Evolutionary conservation across 2,888 invertebrate genomes (phyloP).

Genomic region (Hydriomena furcata): DNA sequence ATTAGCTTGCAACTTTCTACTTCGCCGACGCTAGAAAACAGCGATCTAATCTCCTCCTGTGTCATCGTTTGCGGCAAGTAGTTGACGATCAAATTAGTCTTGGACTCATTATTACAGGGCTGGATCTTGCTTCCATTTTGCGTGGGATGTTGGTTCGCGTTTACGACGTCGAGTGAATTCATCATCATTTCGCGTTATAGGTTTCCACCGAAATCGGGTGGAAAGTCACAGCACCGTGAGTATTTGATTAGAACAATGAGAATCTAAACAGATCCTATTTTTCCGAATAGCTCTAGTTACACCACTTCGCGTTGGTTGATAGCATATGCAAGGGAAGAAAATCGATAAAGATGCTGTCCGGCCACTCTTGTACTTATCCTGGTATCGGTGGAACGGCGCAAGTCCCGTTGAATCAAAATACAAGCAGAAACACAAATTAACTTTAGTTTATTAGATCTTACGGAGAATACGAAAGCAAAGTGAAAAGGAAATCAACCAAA

Average conservation of each 20-base stretch:
- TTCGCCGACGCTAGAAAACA: constrained; percentile 97
- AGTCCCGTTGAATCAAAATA: constrained; percentile 74
- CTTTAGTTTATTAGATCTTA: constrained; percentile 79
- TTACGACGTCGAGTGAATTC: constrained; percentile 78
- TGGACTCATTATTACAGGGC: constrained; percentile 93
- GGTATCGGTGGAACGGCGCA: constrained; percentile 65
- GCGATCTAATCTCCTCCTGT: constrained; percentile 96
- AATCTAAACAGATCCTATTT: constrained; percentile 64
- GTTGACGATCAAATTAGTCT: constrained; percentile 99
- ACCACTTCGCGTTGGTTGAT: constrained; percentile 82
- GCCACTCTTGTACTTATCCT: constrained; percentile 76
- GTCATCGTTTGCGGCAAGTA: constrained; percentile 99
- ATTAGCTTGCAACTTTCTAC: constrained; percentile 99
- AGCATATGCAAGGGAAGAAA: constrained; percentile 83
- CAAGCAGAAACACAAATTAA: constrained; percentile 76
- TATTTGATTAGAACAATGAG: constrained; percentile 50
- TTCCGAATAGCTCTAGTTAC: constrained; percentile 62
- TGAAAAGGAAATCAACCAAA: constrained; percentile 84
- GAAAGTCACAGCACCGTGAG: constrained; percentile 60
- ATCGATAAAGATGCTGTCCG: constrained; percentile 82
- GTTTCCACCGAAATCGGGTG: constrained; percentile 61
- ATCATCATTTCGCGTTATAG: constrained; percentile 77
- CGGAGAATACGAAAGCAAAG: constrained; percentile 79
- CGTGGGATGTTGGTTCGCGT: constrained; percentile 78
- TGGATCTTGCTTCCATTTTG: constrained; percentile 91